Base-by-base conservation (phyloP, 2,888 invertebrate genomes). In the Acronicta leporina region DNA sequence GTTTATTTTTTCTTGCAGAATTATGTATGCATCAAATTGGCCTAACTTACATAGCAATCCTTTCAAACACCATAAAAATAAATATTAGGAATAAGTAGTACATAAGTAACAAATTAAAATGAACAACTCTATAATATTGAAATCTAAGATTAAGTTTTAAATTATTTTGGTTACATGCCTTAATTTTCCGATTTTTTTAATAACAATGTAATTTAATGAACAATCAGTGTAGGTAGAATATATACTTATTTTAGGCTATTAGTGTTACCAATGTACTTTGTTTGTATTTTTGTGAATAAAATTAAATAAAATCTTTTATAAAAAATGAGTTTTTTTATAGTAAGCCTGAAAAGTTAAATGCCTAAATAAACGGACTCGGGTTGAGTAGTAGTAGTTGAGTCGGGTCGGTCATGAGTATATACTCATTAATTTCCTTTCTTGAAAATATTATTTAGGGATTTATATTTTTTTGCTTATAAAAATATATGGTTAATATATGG, bases 231-330 rank as follows among this genome's bases (percentile, higher is more conserved):
- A 41, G 5, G 14, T 45, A 49, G 10, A 16, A 10, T 35, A 38
- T 3, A 25, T 48, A n/a, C 5, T 30, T 51, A 33, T 46, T 47
- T 47, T 43, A 56, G 38, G 38, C n/a, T n/a, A 38, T n/a, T 40
- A 52, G 38, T 63, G 58, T 63, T 68, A 51, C 54, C 57, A 70
- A 20, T 62, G 66, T 66, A 66, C 41, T 65, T 64, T 35, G 58
- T 75, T 70, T 73, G 68, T 77, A 68, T 70, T 77, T 77, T 75
- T 75, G 69, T 75, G 73, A 73, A 63, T 73, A 75, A 77, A 61
- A 77, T 68, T 50, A 49, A 63, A 63, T 56, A 57, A 27, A 33
- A 15, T 30, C 45, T 48, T 70, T 63, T 52, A 52, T 68, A 49
- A 43, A 25, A n/a, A 8, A 30, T 11, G 5, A 25, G 0, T n/a